Evolutionary conservation across 2,888 invertebrate species (phyloP), one percentile per base, ranked within the genome.

Genomic region (Ichneumon xanthorius): DNA sequence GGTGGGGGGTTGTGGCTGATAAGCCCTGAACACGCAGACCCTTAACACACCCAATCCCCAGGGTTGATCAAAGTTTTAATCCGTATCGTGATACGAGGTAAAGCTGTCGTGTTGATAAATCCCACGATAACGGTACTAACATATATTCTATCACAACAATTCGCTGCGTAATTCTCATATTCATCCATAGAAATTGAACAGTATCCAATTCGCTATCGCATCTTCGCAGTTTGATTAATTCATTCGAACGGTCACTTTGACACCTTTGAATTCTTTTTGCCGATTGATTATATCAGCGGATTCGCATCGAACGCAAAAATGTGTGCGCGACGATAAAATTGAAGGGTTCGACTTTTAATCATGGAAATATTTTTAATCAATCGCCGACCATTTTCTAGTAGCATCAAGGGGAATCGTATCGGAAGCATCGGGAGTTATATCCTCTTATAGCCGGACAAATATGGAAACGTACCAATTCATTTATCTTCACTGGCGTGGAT

Each of bases 1-100:
- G 48, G 58, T 30, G 48, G 89, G 55, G 77, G 77, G 75, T 80
- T 83, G 84, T 68, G 81, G 80, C 86, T 87, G 89, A 89, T 89
- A 89, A 88, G 86, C 87, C 81, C 85, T 82, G 50, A 87, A 88
- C 88, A 89, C 89, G 89, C 88, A 89, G 85, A 79, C 79, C 81
- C 76, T 80, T 86, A 87, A 86, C 87, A 84, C 72, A 80, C 80
- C 90, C 88, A 87, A 89, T 89, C 89, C 86, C 88, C 58, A 72
- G 89, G 88, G 89, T 92, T 92, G 92, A 92, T 92, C 92, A 92
- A 89, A 92, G 88, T 92, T 91, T 91, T 91, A 90, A 92, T 89
- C 89, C 90, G 88, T 89, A 90, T 89, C 89, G 87, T 71, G 91
- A 89, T 91, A 92, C 88, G 87, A 82, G 85, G 63, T 70, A 80